A percentile compares a stretch with the other conserved stretches of the same genome.
phyloP scores from a whole-genome alignment of 92 coral and sea anemone species.

The Muricea muricata region DNA sequence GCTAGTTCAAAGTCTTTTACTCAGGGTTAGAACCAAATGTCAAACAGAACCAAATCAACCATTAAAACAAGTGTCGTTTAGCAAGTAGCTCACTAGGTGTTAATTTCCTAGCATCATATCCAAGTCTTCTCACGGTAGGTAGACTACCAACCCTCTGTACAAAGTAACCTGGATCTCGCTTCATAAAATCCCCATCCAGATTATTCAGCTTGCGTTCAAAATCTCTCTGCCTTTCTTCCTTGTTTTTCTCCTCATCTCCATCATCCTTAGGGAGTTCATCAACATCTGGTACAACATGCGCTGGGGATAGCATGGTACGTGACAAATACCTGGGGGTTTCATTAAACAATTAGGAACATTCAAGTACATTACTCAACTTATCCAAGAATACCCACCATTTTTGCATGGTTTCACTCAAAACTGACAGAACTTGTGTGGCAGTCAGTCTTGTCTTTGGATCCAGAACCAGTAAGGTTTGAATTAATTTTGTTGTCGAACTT shows the following conservation, averaged over 20 bases:
- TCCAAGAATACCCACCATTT: slow-evolving; percentile 97
- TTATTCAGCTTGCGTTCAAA: slow-evolving; percentile 79
- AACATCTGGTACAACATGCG: slow-evolving; percentile 89
- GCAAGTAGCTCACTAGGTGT: slow-evolving; percentile 92
- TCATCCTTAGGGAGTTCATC: slow-evolving; percentile 58
- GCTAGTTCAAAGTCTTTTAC: no score
- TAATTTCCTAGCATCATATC: slow-evolving; percentile 89
- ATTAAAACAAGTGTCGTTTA: slow-evolving; percentile 85
- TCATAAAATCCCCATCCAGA: slow-evolving; percentile 75
- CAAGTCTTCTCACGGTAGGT: slow-evolving; percentile 87
- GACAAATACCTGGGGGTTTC: slow-evolving; percentile 76
- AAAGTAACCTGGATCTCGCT: slow-evolving; percentile 68
- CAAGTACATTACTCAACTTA: background rate
- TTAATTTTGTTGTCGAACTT: slow-evolving; percentile 82
- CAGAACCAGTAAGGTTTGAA: slow-evolving; percentile 80
- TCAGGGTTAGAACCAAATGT: no score
- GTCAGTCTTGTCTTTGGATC: slow-evolving; percentile 91
- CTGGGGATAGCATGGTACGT: slow-evolving; percentile 76
- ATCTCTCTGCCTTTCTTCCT: slow-evolving; percentile 42
- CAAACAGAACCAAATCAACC: background rate
- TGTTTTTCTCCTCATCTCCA: slow-evolving; percentile 29
- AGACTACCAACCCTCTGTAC: slow-evolving; percentile 71
- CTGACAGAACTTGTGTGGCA: slow-evolving; percentile 83
- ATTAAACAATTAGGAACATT: background rate
- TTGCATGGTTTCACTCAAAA: slow-evolving; percentile 81